These are phyloP conservation scores for Aldabrachelys gigantea DNA, from an alignment of 2,113 vertebrate genomes.

Conservation along the genomic window DNA sequence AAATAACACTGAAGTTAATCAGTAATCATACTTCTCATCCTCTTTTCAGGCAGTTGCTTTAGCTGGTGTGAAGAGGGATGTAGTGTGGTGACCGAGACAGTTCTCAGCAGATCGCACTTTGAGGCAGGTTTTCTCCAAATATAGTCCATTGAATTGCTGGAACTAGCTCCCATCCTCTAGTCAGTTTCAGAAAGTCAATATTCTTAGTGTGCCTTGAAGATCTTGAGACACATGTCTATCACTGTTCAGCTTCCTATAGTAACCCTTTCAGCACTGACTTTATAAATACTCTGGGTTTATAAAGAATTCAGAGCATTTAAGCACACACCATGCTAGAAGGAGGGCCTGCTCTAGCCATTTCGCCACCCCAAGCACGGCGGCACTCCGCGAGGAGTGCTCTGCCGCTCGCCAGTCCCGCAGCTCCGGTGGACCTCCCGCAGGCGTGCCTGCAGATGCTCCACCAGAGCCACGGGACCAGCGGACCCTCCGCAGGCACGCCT, in stretches of 20 bases:
- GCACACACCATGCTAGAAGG: background rate
- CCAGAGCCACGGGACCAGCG: no score
- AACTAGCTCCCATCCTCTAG: slow-evolving; percentile 7
- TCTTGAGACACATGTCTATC: background rate
- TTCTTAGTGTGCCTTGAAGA: background rate
- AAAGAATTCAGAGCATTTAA: background rate
- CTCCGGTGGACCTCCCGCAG: no score
- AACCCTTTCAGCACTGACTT: slow-evolving; percentile 31
- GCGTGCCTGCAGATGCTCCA: no score
- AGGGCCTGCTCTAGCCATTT: no score
- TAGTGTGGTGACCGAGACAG: slow-evolving; percentile 35
- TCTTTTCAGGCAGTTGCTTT: slow-evolving; percentile 31
- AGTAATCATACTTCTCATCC: slow-evolving; percentile 53
- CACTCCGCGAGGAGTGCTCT: no score
- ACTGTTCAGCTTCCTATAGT: background rate
- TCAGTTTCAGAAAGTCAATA: slow-evolving; percentile 48
- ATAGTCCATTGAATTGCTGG: slow-evolving; percentile 48
- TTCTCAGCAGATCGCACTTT: slow-evolving; percentile 24
- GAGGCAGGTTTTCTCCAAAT: background rate
- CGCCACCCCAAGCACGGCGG: no score
- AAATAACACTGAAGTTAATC: slow-evolving; percentile 59
- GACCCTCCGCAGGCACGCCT: no score
- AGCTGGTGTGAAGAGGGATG: slow-evolving; percentile 25
- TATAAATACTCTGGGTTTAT: background rate
- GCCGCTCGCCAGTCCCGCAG: no score